Base-by-base conservation (phyloP, 2,888 invertebrate species). In the Chrysolina haemoptera region DNA sequence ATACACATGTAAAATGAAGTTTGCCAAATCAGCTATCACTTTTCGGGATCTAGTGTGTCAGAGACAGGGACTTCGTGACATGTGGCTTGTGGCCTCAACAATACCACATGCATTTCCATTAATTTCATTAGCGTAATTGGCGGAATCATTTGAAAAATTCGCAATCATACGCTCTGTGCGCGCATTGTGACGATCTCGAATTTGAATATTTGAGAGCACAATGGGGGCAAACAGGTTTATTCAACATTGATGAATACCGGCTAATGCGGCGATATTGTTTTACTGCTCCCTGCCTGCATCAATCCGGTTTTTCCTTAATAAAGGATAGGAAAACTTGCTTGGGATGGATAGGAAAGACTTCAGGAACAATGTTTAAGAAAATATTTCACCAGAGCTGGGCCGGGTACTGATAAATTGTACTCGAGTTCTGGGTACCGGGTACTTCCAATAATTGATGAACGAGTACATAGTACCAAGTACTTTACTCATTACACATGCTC, bases 71-170 rank as follows among this genome's bases (percentile, higher is more conserved):
- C 79, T 76, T 76, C 78, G 77, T 82, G 81, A 82, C 82, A 82
- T 82, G 82, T 80, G 76, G 76, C 68, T 73, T 69, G 79, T 64
- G 78, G 75, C 85, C 84, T 82, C 79, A 82, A 85, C 85, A 87
- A 86, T 85, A 82, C 85, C 83, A 79, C 83, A 82, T 85, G 84
- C 82, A 86, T 86, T 86, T 86, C 85, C 86, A 86, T 86, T 86
- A 84, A 87, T 86, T 87, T 84, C 84, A 86, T 86, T 86, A 84
- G 74, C 76, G 81, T 85, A 75, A 75, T 71, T 75, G 71, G 71
- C 75, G 68, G 64, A 67, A 22, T 53, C 53, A 53, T 22, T 67
- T 67, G n/a, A 67, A 67, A 67, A 67, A 50, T 67, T 59, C 27
- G 53, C 40, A 67, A 67, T 67, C 67, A 67, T 62, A 50, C 69